phyloP scores from a whole-genome alignment of 2,797 vertebrate species.

The Pseudochirops cupreus region DNA sequence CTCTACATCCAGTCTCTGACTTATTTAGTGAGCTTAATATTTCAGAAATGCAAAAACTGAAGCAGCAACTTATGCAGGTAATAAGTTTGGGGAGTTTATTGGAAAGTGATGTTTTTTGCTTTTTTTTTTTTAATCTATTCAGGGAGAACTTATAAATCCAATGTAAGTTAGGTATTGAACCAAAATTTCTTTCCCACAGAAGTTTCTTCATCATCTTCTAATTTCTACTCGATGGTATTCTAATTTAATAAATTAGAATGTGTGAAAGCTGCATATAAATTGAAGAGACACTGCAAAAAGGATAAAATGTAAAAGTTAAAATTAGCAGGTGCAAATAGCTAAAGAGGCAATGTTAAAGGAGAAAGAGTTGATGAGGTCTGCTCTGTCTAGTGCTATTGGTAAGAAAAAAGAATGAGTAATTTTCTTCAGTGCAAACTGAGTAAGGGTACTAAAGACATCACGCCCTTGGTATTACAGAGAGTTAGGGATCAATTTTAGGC shows the following conservation, averaged over 20 bases:
- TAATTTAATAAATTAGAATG: conserved; percentile 14
- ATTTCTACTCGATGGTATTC: conserved; percentile 4
- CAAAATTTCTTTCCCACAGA: fast-evolving
- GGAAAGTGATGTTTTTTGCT: neutral
- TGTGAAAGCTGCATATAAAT: neutral
- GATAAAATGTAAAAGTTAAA: conserved; percentile 28
- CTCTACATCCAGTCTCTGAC: conserved; percentile 93
- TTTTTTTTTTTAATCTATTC: neutral
- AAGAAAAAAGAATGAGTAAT: neutral
- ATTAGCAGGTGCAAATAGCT: conserved; percentile 25
- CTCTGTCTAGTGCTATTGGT: neutral
- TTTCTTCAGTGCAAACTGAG: neutral
- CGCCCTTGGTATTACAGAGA: neutral
- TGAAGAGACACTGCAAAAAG: conserved; percentile 10
- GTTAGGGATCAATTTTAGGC: neutral
- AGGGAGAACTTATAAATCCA: neutral
- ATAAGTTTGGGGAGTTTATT: conserved; percentile 54
- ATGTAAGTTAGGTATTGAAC: neutral
- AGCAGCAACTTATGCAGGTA: conserved; percentile 98
- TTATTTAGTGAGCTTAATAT: conserved; percentile 99
- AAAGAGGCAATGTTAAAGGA: neutral
- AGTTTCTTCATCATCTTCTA: neutral
- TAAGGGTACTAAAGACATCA: neutral
- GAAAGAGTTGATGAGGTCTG: neutral
- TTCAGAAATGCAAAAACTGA: conserved; percentile 99